Conservation (phyloP, 2,797 vertebrate species). For the Arremon aurantiirostris region DNA sequence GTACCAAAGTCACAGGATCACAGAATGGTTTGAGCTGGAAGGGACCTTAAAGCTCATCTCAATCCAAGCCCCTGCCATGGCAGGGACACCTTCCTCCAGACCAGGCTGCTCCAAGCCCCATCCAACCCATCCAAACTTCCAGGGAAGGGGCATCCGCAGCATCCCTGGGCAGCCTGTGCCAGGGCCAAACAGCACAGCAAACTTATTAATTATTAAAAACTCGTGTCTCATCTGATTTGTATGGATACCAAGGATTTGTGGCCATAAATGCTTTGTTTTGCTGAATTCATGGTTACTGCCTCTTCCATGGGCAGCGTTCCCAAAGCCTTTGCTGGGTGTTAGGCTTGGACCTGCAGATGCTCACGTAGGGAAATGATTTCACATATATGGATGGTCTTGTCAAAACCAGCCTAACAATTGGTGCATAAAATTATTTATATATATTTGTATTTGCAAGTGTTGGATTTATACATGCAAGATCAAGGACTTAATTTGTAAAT, state of each 20-base stretch:
- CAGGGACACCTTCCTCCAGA: neutral
- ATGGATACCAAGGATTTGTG: neutral
- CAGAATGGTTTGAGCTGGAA: neutral
- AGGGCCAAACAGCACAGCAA: neutral
- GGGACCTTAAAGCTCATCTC: neutral
- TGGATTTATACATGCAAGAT: constrained; percentile 5
- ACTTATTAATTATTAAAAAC: neutral
- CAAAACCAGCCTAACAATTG: neutral
- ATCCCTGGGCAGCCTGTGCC: neutral
- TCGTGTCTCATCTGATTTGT: neutral
- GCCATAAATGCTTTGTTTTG: neutral
- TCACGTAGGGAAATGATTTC: neutral
- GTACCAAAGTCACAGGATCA: neutral
- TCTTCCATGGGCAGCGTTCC: neutral
- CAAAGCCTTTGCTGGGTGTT: neutral
- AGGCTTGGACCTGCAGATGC: neutral
- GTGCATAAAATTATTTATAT: neutral
- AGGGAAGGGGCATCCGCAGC: neutral
- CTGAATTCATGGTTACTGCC: neutral
- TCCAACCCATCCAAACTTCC: neutral
- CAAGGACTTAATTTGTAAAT: neutral
- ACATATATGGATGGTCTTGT: neutral
- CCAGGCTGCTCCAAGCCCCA: neutral
- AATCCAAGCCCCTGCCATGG: neutral
- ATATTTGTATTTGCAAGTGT: constrained; percentile 10